phyloP scores from a whole-genome alignment of 2,888 invertebrate species.

The Synergus japonicus region DNA sequence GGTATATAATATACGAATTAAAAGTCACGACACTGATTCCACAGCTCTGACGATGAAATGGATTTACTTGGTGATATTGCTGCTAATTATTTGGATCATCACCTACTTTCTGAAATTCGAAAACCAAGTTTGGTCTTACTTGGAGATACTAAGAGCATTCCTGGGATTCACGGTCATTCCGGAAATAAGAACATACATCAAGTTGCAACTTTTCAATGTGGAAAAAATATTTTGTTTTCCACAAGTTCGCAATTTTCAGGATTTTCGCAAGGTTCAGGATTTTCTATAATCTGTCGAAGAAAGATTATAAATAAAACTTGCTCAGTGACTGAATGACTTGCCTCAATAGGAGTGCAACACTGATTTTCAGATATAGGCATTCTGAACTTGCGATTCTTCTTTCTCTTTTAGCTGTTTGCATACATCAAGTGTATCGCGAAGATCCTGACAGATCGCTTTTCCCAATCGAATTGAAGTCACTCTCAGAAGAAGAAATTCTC shows the following conservation, averaged over 20 bases:
- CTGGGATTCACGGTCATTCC: not conserved
- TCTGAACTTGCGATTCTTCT: not conserved
- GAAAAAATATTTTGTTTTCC: too few species aligned
- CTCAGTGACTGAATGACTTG: too few species aligned
- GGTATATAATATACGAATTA: not conserved
- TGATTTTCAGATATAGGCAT: too few species aligned
- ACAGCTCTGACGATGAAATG: not conserved
- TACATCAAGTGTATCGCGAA: not conserved
- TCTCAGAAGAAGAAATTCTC: constrained; percentile 10
- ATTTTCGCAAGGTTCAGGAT: too few species aligned
- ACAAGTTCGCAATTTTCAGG: too few species aligned
- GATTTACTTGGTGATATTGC: not conserved
- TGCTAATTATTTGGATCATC: not conserved
- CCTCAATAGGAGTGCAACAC: too few species aligned
- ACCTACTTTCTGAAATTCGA: not conserved
- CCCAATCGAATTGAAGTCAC: constrained; percentile 18
- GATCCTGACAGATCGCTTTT: constrained; percentile 22
- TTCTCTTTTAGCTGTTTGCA: constrained; percentile 17
- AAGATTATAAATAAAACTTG: too few species aligned
- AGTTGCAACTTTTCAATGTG: too few species aligned
- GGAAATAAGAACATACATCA: too few species aligned
- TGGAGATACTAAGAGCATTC: not conserved
- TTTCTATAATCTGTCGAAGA: too few species aligned
- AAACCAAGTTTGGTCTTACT: not conserved
- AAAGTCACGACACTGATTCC: not conserved